These are phyloP conservation scores for Stegophylla sp. DNA, from an alignment of 2,888 invertebrate species.

Conservation along the genomic window DNA sequence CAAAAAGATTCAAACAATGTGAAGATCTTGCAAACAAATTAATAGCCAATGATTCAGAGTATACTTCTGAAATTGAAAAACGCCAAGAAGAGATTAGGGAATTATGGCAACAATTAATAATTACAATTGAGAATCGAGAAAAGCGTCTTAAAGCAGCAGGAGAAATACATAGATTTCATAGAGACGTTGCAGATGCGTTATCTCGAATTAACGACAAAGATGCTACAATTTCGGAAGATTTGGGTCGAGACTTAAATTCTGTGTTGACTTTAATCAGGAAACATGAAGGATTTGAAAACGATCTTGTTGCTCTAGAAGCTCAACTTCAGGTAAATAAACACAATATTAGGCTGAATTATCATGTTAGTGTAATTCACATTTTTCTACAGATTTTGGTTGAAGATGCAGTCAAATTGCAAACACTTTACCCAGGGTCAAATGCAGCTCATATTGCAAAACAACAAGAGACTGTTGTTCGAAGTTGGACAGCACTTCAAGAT, in stretches of 20 bases:
- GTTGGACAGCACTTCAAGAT: slow-evolving; percentile 86
- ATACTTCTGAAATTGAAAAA: slow-evolving; percentile 83
- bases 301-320: slow-evolving; percentile 88
- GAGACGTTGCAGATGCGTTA: slow-evolving; percentile 90
- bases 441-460: slow-evolving; percentile 87
- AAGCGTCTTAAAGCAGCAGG: slow-evolving; percentile 90
- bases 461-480: slow-evolving; percentile 82
- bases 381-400: slow-evolving; percentile 79
- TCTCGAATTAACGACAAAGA: slow-evolving; percentile 89
- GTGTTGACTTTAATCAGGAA: slow-evolving; percentile 82
- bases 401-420: slow-evolving; percentile 86
- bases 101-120: slow-evolving; percentile 86
- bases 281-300: slow-evolving; percentile 93
- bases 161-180: slow-evolving; percentile 96
- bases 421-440: slow-evolving; percentile 88
- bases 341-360: background rate
- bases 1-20: slow-evolving; percentile 88
- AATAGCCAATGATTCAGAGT: slow-evolving; percentile 83
- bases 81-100: slow-evolving; percentile 81
- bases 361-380: background rate
- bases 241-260: slow-evolving; percentile 83
- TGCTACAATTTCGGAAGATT: slow-evolving; percentile 81
- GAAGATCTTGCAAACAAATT: slow-evolving; percentile 89
- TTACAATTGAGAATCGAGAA: slow-evolving; percentile 85
- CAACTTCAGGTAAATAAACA: slow-evolving; percentile 73